Evolutionary conservation across 2,797 vertebrate species (phyloP).

Genomic region (Sebastes taczanowskii): DNA sequence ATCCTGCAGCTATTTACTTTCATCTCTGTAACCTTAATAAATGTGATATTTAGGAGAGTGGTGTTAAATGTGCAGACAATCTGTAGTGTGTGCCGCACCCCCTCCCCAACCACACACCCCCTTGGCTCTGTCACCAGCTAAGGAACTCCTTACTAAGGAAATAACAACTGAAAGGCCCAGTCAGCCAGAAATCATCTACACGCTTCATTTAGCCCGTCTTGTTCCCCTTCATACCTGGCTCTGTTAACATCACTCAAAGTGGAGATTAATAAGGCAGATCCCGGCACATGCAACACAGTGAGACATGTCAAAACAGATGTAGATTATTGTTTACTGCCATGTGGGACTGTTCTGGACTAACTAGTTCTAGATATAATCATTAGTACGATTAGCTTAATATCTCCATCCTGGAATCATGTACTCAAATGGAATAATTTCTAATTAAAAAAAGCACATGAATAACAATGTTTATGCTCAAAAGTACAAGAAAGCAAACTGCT

Average conservation of each 20-base stretch:
- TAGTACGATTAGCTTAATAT: not conserved
- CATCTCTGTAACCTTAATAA: not conserved
- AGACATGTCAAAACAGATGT: constrained; percentile 2
- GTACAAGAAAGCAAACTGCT: not conserved
- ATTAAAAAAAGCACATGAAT: not conserved
- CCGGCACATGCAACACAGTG: not conserved
- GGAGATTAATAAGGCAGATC: constrained; percentile 10
- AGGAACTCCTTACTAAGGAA: not conserved
- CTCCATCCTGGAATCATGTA: not conserved
- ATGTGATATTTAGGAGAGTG: not conserved
- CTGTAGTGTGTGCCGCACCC: not conserved
- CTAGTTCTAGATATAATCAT: constrained; percentile 28
- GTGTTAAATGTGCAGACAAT: constrained; percentile 2
- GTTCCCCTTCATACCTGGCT: constrained; percentile 51
- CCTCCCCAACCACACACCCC: accelerated
- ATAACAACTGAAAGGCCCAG: constrained; percentile 43
- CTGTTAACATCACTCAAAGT: not conserved
- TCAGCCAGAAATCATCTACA: constrained; percentile 53
- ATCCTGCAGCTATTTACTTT: constrained; percentile 33
- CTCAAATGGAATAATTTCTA: not conserved
- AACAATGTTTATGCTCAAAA: not conserved
- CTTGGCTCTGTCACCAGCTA: not conserved
- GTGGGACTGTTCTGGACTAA: constrained; percentile 37
- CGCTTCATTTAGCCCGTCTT: constrained; percentile 37
- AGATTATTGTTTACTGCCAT: constrained; percentile 17